Evolutionary conservation across 2,888 invertebrate genomes (phyloP), one percentile per base, ranked within the genome.

Genomic region (Pandemis corylana): DNA sequence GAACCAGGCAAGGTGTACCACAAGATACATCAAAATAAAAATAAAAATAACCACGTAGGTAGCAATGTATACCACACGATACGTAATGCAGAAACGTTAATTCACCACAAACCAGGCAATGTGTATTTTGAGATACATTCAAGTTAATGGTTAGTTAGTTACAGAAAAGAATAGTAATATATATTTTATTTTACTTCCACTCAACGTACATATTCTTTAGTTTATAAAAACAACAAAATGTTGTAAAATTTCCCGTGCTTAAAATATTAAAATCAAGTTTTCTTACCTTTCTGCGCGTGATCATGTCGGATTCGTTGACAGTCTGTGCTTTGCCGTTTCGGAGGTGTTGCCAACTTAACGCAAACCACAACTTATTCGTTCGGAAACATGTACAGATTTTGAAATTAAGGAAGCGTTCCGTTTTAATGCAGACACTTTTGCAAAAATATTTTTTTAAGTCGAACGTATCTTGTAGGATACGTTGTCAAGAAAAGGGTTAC

Each of bases 211-310:
- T 56, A 67, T 49, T 56, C 2, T 41, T 15, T 15, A 12, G 42
- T 10, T 53, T 42, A 53, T 51, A n/a, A n/a, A 66, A 51, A 51
- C 51, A 66, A 13, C 13, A 1, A 28, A 0, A 13, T 67, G 36
- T 67, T 9, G 36, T 10, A 5, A 67, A 41, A 20, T 53, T 53
- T 41, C n/a, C 20, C 42, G 15, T 15, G 10, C 20, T 20, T 20
- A 20, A 20, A 42, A 59, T 1, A 5, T 20, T 5, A 68, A 42
- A 49, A 56, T 20, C 10, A 9, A 20, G 12, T 68, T 68, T 68
- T 68, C 44, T 56, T 56, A 56, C 56, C 56, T 42, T 68, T 15
- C n/a, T 68, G 56, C 68, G 42, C 68, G 68, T 36, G 68, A 68
- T n/a, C 68, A 68, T 68, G 44, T 42, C 42, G 56, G 20, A 68